Conservation (phyloP, 1,140 invertebrate species). For the Drosophila tani region DNA sequence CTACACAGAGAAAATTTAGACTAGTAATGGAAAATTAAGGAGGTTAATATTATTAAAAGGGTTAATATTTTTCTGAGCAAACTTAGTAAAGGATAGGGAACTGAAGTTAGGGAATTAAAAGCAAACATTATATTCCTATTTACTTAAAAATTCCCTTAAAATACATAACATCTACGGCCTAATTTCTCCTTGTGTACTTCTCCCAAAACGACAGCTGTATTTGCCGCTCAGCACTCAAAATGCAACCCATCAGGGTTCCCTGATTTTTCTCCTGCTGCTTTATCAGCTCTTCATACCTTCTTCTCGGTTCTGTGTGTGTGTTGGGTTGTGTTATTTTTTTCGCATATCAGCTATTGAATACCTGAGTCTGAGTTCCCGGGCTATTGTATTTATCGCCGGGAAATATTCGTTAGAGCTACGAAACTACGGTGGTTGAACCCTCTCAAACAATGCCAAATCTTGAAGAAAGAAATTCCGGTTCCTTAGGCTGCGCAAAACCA, state of each 20-base stretch:
- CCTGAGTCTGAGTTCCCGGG: conserved; percentile 21
- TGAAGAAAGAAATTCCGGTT: conserved; percentile 31
- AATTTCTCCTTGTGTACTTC: conserved; percentile 6
- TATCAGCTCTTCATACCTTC: conserved; percentile 40
- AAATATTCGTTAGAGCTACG: neutral
- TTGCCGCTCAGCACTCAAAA: conserved; percentile 45
- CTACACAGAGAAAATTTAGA: neutral
- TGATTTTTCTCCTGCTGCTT: conserved; percentile 37
- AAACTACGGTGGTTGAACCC: conserved; percentile 28
- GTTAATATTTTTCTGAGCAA: too few species aligned
- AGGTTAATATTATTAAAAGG: too few species aligned
- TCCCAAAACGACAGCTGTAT: conserved; percentile 64
- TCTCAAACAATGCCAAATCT: conserved; percentile 27
- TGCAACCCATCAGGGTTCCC: conserved; percentile 39
- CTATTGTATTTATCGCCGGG: conserved; percentile 8
- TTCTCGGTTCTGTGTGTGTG: conserved; percentile 5
- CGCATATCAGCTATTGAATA: conserved; percentile 57
- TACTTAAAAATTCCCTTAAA: neutral
- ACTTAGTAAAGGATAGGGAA: too few species aligned
- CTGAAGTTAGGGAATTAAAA: too few species aligned
- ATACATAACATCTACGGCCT: neutral
- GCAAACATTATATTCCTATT: too few species aligned
- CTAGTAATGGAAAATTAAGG: too few species aligned
- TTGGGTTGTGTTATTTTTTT: conserved; percentile 40
- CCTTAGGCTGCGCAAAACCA: conserved; percentile 26